Base-by-base conservation (phyloP, 2,888 invertebrate genomes). In the Dasypogon diadema region DNA sequence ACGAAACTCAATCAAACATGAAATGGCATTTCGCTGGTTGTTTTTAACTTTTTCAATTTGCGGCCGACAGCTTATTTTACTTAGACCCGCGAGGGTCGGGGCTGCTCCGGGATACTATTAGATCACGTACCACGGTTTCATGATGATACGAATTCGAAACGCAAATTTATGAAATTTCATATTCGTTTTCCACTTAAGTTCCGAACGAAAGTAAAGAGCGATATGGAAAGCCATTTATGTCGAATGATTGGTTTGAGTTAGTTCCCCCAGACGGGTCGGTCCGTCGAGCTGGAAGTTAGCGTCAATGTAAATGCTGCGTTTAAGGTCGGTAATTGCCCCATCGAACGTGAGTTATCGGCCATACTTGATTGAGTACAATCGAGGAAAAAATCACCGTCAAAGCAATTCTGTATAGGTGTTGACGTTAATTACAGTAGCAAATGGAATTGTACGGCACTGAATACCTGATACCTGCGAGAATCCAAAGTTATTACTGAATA, bases 71-170 rank as follows among this genome's bases (percentile, higher is more conserved):
- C 18, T 42, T 74, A 21, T 56, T 73, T 56, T 22, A 24, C 54
- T 54, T 54, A 70, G 46, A 30, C 8, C 18, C 3, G 18, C 16
- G 51, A 14, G 34, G 51, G 51, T n/a, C 30, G 12, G 34, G n/a
- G 21, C 2, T 21, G 54, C 26, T 16, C 51, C 14, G 34, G 10
- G 34, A 14, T 42, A 56, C 55, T 73, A 74, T 74, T 74, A 58
- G 74, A 74, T 74, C 74, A 74, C 74, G 74, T 74, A 74, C 58
- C 10, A 74, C 74, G 74, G 74, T 58, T 74, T 74, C 74, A 74
- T 74, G 74, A 74, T 74, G 58, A 60, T 74, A 56, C 58, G 14
- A 74, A 65, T 65, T 65, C 46, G 65, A 65, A 65, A 46, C 65
- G 65, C 65, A 65, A 65, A 74, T 74, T 74, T 74, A 74, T 73